Evolutionary conservation across 2,888 invertebrate genomes (phyloP).

Genomic region (Melinaea marsaeus): DNA sequence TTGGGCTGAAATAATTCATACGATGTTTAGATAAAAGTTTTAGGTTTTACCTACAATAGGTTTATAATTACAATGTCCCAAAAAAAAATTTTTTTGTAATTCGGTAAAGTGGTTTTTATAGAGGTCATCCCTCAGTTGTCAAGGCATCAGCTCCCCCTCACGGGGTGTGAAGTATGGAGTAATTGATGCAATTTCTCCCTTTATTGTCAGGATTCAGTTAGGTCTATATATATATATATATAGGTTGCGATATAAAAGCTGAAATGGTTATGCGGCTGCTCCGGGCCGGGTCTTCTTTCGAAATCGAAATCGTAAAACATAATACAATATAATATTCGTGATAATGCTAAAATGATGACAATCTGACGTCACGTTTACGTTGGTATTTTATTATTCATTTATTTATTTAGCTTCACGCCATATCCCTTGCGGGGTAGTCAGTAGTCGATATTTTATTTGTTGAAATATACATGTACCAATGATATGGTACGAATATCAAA

Average conservation of each 20-base stretch:
- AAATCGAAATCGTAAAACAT: slow-evolving; percentile 7
- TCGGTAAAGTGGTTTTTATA: slow-evolving; percentile 23
- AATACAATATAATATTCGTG: slow-evolving; percentile 7
- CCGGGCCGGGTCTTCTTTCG: slow-evolving; percentile 1
- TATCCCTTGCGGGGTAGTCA: too few relatives aligned
- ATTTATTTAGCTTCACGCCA: too few relatives aligned
- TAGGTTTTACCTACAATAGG: too few relatives aligned
- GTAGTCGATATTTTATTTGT: neutral
- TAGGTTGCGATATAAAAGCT: slow-evolving; percentile 6
- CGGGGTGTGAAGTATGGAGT: slow-evolving; percentile 22
- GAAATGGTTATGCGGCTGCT: slow-evolving; percentile 5
- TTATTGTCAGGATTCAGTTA: slow-evolving; percentile 21
- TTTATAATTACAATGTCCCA: neutral
- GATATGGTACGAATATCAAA: too few relatives aligned
- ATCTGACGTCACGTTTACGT: neutral
- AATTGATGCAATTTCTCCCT: slow-evolving; percentile 24
- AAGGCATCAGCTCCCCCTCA: slow-evolving; percentile 43
- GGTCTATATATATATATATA: neutral
- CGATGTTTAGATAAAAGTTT: too few relatives aligned
- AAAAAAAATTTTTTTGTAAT: neutral
- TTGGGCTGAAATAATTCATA: too few relatives aligned
- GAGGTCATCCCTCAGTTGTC: slow-evolving; percentile 44
- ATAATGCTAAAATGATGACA: neutral
- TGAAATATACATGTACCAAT: too few relatives aligned
- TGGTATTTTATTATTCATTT: neutral